Percentiles rank a stretch among this genome's conserved stretches.
These are phyloP conservation scores for Lepus europaeus DNA, from an alignment of 2,113 vertebrate genomes.

Conservation along the genomic window DNA sequence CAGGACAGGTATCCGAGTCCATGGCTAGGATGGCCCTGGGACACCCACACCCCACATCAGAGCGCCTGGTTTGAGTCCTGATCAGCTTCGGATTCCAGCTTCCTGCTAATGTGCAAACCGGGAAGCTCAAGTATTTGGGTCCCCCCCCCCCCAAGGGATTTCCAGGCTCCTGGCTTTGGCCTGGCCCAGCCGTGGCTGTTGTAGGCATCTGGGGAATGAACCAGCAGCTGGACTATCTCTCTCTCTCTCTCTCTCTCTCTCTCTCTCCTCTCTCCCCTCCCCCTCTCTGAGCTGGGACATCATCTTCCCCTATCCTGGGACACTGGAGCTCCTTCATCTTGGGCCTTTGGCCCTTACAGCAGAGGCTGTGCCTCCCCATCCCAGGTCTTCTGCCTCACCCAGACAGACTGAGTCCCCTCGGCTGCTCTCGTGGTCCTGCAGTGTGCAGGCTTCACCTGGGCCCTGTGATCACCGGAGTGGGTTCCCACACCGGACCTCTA, in stretches of 20 bases:
- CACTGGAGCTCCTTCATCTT: neutral
- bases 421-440: neutral
- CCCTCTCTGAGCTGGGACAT: neutral
- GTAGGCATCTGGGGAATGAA: no score
- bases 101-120: no score
- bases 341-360: neutral
- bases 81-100: no score
- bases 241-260: fast-evolving
- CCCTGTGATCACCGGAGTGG: neutral
- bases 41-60: no score
- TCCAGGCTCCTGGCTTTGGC: no score
- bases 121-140: no score
- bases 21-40: no score
- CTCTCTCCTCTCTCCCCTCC: neutral
- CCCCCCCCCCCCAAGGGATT: no score
- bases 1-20: no score
- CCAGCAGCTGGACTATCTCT: no score
- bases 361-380: neutral
- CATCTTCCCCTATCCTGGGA: neutral
- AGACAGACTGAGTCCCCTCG: neutral
- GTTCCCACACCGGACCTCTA: neutral
- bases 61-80: no score
- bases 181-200: no score
- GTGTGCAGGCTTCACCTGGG: neutral
- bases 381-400: neutral